phyloP scores from a whole-genome alignment of 1,140 invertebrate species.

The Fopius arisanus region DNA sequence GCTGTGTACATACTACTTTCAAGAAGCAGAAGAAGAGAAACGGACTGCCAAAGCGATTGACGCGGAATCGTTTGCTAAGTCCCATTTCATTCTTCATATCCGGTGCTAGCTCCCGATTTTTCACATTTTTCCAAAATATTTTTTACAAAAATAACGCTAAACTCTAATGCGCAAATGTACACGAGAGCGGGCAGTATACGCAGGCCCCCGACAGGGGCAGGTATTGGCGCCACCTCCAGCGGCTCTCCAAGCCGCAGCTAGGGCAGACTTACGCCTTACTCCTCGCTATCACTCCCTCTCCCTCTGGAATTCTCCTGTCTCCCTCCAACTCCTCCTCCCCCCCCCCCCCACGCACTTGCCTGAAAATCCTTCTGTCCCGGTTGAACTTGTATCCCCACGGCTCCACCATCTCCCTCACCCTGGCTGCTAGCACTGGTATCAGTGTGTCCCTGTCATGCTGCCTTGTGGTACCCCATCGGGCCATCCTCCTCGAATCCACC shows the following conservation, averaged over 20 bases:
- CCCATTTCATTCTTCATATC: background rate
- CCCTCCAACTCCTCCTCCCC: conserved; percentile 26
- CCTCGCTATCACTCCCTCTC: conserved; percentile 42
- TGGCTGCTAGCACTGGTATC: background rate
- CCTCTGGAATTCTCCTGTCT: conserved; percentile 32
- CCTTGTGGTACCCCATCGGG: background rate
- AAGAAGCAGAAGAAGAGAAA: background rate
- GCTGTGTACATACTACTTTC: background rate
- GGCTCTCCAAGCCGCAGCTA: conserved; percentile 45
- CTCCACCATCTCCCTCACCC: background rate
- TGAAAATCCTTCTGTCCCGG: conserved; percentile 22
- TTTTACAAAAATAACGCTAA: background rate
- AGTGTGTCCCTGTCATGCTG: background rate
- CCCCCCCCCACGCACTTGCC: conserved; percentile 40
- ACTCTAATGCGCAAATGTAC: conserved; percentile 9
- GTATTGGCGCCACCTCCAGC: conserved; percentile 65
- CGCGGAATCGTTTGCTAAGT: too few relatives aligned
- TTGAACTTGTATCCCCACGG: conserved; percentile 34
- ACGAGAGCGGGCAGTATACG: conserved; percentile 42
- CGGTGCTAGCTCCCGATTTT: background rate
- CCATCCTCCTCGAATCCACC: conserved; percentile 14
- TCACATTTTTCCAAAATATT: background rate
- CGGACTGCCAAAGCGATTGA: too few relatives aligned
- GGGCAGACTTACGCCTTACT: conserved; percentile 62
- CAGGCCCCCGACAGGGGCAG: conserved; percentile 43